Percentiles rank a stretch among this genome's conserved stretches.
These are phyloP conservation scores for Stercorarius parasiticus DNA, from an alignment of 2,113 vertebrate species.

Conservation along the genomic window DNA sequence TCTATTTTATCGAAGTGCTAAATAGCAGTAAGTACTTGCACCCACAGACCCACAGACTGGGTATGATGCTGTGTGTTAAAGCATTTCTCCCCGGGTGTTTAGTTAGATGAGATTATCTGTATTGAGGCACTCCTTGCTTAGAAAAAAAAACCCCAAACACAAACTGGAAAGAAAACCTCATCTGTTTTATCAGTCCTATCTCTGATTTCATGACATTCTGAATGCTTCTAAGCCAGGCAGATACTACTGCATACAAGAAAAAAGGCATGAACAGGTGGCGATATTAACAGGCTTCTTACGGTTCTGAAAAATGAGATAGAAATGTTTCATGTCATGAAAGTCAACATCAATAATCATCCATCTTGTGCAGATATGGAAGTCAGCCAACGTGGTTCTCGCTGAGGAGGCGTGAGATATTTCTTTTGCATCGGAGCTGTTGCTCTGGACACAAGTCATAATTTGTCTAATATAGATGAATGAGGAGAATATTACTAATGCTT, in stretches of 20 bases:
- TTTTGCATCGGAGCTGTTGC: slow-evolving; percentile 52
- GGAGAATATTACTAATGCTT: not conserved
- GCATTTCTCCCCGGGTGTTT: not conserved
- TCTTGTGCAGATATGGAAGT: slow-evolving; percentile 52
- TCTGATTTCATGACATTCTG: not conserved
- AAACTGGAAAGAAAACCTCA: not conserved
- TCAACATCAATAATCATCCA: slow-evolving; percentile 62
- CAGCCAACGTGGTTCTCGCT: slow-evolving; percentile 30
- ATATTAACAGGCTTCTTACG: slow-evolving; percentile 55
- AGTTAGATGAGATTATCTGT: not conserved
- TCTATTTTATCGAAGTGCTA: not conserved
- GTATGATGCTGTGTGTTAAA: not conserved
- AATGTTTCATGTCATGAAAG: slow-evolving; percentile 64
- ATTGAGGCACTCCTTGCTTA: not conserved
- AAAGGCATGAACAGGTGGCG: slow-evolving; percentile 48
- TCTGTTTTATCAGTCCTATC: not conserved
- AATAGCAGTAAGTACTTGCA: not conserved
- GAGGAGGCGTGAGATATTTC: slow-evolving; percentile 44
- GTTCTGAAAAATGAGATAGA: slow-evolving; percentile 58
- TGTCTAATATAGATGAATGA: slow-evolving; percentile 49
- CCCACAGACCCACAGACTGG: not conserved
- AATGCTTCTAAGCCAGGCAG: not conserved
- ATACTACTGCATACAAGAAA: not conserved
- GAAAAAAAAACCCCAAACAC: not conserved
- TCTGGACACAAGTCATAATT: slow-evolving; percentile 64